Base-by-base conservation (phyloP, 1,140 invertebrate species). In the Drusus annulatus region DNA sequence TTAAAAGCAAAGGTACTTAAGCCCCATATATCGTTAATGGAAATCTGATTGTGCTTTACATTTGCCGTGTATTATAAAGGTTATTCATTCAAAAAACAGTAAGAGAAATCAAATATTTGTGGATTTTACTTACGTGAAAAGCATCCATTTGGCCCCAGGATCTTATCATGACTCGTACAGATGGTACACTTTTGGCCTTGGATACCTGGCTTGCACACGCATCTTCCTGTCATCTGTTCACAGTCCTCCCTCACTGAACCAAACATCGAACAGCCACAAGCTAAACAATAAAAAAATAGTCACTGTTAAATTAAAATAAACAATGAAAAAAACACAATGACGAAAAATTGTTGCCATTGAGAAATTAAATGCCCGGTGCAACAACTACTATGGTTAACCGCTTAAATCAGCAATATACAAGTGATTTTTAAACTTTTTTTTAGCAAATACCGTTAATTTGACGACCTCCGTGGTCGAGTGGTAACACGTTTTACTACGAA, bases 181-280 rank as follows among this genome's bases (percentile, higher is more conserved):
- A 93, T 92, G 58, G 96, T 96, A 86, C 98, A 99, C 56, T 94
- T 93, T 78, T 94, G 91, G 54, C 96, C 96, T n/a, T 95, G 95
- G 86, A 94, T 99, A 81, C 94, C 98, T 78, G 93, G 94, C 80
- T 94, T 93, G 86, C 98, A 99, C 0, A 93, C 93, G 87, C 98
- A 99, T 83, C 98, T 95, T n/a, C 98, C 98, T 62, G 91, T 93
- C 76, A 92, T 90, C 51, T 94, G 89, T 83, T 99, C 93, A 87
- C 98, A 99, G 19, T 93, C 90, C 71, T 93, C 91, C 25, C 92
- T 92, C 0, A 94, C 89, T 0, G 97, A 94, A 0, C 97, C 96
- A 15, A 93, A 88, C 8, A 89, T 85, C 83, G 97, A 96, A 88
- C 98, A 99, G 8, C 94, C 92, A 87, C 98, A 99, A 58, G 94